Base-by-base conservation (phyloP, 2,888 invertebrate genomes). In the Adelognathus sp. region DNA sequence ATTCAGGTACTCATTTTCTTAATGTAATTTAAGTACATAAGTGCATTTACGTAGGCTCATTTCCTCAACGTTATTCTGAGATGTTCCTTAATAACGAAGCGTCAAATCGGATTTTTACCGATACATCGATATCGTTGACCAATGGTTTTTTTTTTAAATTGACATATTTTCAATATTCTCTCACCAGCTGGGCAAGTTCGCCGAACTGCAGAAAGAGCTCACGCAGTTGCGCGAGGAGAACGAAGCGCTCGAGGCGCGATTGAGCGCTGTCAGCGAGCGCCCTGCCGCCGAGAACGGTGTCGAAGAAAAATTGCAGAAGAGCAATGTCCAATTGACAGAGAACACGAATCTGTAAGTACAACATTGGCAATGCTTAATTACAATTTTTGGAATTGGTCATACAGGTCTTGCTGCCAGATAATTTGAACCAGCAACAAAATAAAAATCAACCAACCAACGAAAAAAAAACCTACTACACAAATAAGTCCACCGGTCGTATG, bases 211-310 rank as follows among this genome's bases (percentile, higher is more conserved):
- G 67, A 86, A 87, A 74, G 89, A 91, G 76, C 78, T 90, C 3
- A 86, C 87, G 70, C 88, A 88, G 69, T 83, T 91, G 60, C 85
- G 85, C 21, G 92, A 92, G 77, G 92, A 93, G 77, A 92, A 92
- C 71, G 90, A 90, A 78, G 85, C 83, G 2, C 84, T 92, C 50
- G 84, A 87, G 14, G 89, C 91, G 27, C 92, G 92, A 84, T 85
- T 92, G 74, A 89, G 91, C 61, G 88, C 89, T 3, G 88, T 89
- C 11, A 91, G 88, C 27, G 92, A 92, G 81, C 88, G 92, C 39
- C 90, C 91, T 21, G 90, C 91, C 44, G 91, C 91, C 3, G 91
- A 92, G 84, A 92, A 91, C 80, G 91, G 91, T 27, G 89, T 92
- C 70, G 89, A 89, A 56, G 86, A 87, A 18, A 89, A 89, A 64